Evolutionary conservation across 1,140 invertebrate genomes (phyloP).

Genomic region (Drosophila lacteicornis): DNA sequence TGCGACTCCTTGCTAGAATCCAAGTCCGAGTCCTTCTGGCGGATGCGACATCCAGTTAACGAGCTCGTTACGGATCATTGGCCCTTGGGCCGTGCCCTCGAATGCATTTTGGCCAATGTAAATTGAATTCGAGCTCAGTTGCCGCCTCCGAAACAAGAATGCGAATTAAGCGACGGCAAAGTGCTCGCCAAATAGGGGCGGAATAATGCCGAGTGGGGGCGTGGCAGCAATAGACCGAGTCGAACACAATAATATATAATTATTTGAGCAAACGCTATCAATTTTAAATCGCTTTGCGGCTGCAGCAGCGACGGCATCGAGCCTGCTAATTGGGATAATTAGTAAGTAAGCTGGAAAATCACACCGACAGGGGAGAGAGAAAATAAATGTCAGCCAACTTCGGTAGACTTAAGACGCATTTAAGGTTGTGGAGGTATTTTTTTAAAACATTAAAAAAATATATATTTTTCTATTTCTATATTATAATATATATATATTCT

Average conservation of each 20-base stretch:
- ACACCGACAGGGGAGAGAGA: neutral
- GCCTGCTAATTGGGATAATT: slow-evolving; percentile 39
- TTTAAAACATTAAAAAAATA: too few relatives aligned
- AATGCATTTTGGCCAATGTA: slow-evolving; percentile 57
- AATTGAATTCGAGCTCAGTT: slow-evolving; percentile 58
- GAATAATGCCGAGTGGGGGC: neutral
- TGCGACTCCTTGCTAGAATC: neutral
- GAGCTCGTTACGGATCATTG: slow-evolving; percentile 68
- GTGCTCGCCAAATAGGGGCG: slow-evolving; percentile 14
- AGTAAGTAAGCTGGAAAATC: slow-evolving; percentile 7
- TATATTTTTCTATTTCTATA: too few relatives aligned
- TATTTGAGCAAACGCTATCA: slow-evolving; percentile 37
- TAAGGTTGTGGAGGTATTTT: neutral
- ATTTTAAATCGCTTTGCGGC: slow-evolving; percentile 29
- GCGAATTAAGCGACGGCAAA: slow-evolving; percentile 65
- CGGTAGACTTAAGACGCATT: slow-evolving; percentile 16
- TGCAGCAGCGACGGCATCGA: slow-evolving; percentile 8
- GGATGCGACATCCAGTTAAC: slow-evolving; percentile 38
- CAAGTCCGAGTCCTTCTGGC: neutral
- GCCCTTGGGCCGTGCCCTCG: slow-evolving; percentile 20
- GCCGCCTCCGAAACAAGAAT: slow-evolving; percentile 48
- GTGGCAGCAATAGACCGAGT: slow-evolving; percentile 20
- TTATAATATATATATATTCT: too few relatives aligned
- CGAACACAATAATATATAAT: slow-evolving; percentile 40
- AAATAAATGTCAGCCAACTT: slow-evolving; percentile 17